Conservation (phyloP, 2,113 vertebrate genomes). For the Tretioscincus oriximinensis region DNA sequence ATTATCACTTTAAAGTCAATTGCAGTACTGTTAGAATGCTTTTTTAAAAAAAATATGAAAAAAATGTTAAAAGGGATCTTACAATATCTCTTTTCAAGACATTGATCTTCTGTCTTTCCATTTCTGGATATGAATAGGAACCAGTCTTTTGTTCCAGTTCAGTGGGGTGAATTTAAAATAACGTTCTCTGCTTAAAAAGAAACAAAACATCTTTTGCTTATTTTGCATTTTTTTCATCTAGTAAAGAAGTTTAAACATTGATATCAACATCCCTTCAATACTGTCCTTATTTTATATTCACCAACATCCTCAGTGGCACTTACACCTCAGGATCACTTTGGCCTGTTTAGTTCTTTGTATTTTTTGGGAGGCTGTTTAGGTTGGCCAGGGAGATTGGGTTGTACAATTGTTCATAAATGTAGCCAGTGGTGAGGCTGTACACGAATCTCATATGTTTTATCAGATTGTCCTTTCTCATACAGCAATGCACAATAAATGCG, state of each 20-base stretch:
- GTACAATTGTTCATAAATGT: background rate
- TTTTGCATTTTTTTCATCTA: conserved; percentile 20
- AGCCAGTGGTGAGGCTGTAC: no score
- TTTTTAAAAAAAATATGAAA: conserved; percentile 37
- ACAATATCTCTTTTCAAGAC: conserved; percentile 40
- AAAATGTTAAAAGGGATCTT: conserved; percentile 34
- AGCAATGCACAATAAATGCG: no score
- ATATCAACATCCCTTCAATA: background rate
- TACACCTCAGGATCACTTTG: conserved; percentile 53
- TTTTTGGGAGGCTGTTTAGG: conserved; percentile 42
- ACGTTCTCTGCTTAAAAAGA: conserved; percentile 39
- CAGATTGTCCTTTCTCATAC: no score
- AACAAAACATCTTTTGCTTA: background rate
- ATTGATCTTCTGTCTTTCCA: conserved; percentile 43
- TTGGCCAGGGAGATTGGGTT: background rate
- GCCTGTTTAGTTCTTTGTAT: conserved; percentile 48
- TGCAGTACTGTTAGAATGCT: conserved; percentile 38
- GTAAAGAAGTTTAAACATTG: conserved; percentile 24
- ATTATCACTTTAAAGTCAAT: conserved; percentile 60
- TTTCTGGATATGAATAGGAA: conserved; percentile 27
- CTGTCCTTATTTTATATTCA: conserved; percentile 19
- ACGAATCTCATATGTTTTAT: no score
- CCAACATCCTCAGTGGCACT: conserved; percentile 51
- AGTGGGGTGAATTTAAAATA: conserved; percentile 36
- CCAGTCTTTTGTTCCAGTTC: conserved; percentile 35